Evolutionary conservation across 1,140 invertebrate species (phyloP).

Genomic region (Bemisia tabaci): DNA sequence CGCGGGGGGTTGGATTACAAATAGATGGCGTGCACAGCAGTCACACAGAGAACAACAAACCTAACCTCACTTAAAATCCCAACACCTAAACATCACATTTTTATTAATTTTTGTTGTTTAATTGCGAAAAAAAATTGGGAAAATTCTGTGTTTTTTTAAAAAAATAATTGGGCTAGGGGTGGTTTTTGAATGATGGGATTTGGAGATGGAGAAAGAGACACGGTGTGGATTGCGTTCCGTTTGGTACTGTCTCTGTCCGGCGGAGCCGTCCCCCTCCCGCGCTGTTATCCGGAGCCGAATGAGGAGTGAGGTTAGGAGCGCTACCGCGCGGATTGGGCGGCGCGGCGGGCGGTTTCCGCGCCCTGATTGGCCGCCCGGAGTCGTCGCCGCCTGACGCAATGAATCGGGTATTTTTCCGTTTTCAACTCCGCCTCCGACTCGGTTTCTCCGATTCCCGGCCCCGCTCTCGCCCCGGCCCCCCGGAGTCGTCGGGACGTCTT

Average conservation of each 20-base stretch:
- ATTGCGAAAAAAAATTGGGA: too few relatives aligned
- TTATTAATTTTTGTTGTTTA: too few relatives aligned
- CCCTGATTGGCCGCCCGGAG: not conserved
- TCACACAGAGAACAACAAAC: not conserved
- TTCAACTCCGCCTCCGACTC: not conserved
- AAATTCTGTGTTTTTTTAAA: too few relatives aligned
- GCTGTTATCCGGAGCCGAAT: not conserved
- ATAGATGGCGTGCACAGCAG: not conserved
- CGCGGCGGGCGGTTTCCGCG: not conserved
- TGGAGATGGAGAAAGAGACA: not conserved
- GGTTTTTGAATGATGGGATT: too few relatives aligned
- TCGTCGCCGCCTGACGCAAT: not conserved
- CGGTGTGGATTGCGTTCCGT: too few relatives aligned
- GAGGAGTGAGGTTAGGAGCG: not conserved
- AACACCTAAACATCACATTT: too few relatives aligned
- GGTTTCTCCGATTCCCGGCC: not conserved
- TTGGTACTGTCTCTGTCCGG: not conserved
- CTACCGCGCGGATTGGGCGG: not conserved
- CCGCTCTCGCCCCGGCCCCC: not conserved
- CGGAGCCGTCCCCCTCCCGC: too few relatives aligned
- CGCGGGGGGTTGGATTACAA: not conserved
- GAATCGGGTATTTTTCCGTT: not conserved
- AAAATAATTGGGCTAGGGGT: too few relatives aligned
- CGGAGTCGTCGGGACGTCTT: not conserved
- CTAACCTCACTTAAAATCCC: too few relatives aligned